phyloP scores from a whole-genome alignment of 2,888 invertebrate genomes.

The Noctua fimbriata region DNA sequence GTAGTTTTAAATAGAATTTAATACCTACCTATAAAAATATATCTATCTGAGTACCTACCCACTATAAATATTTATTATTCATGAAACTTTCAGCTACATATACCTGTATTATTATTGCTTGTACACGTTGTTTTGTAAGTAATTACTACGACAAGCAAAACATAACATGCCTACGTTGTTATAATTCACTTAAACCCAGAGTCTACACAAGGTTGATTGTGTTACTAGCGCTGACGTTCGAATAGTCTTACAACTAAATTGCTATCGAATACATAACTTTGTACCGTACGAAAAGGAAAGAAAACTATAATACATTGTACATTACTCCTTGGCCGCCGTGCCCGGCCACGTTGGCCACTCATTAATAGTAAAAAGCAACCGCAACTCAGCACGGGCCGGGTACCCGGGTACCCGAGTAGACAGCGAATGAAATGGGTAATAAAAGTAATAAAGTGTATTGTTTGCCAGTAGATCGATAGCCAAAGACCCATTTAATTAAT shows the following conservation, averaged over 20 bases:
- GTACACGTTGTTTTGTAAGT: conserved; percentile 19
- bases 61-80: neutral
- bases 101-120: conserved; percentile 10
- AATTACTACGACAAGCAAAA: conserved; percentile 45
- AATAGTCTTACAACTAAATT: conserved; percentile 60
- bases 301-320: conserved; percentile 68
- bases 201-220: conserved; percentile 47
- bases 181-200: conserved; percentile 57
- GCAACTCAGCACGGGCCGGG: conserved; percentile 65
- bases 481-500: conserved; percentile 88
- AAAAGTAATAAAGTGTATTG: conserved; percentile 88
- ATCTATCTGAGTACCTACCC: neutral
- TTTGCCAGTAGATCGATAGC: conserved; percentile 86
- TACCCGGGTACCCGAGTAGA: conserved; percentile 66
- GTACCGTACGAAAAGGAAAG: conserved; percentile 63
- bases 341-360: conserved; percentile 56
- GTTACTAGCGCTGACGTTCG: conserved; percentile 48
- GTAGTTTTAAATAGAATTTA: neutral
- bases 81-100: conserved; percentile 1
- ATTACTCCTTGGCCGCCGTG: conserved; percentile 62
- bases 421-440: conserved; percentile 84
- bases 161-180: conserved; percentile 42
- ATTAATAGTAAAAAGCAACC: conserved; percentile 79
- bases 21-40: neutral
- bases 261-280: conserved; percentile 49